phyloP scores from a whole-genome alignment of 2,797 vertebrate genomes.

The Agapornis canus region DNA sequence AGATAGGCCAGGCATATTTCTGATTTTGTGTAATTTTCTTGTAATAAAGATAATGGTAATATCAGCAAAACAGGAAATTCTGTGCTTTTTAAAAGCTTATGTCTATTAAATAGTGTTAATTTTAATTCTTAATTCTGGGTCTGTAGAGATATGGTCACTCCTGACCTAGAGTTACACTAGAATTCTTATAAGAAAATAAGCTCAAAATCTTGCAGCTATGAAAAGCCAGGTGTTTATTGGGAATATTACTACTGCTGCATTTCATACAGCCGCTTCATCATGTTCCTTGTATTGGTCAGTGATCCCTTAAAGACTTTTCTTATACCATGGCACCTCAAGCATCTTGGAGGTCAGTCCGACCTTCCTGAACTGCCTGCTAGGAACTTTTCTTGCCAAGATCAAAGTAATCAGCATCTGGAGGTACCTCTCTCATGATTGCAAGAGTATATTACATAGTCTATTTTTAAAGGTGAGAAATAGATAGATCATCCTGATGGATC shows the following conservation, averaged over 20 bases:
- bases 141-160: background rate
- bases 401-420: constrained; percentile 10
- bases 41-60: background rate
- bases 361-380: constrained; percentile 7
- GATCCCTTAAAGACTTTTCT: constrained; percentile 9
- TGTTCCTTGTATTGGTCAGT: background rate
- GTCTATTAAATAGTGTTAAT: background rate
- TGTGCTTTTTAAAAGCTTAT: background rate
- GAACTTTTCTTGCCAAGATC: constrained; percentile 36
- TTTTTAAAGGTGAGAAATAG: background rate
- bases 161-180: background rate
- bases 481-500: background rate
- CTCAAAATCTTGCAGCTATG: background rate
- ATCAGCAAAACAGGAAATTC: background rate
- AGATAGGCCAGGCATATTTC: background rate
- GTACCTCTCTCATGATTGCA: background rate
- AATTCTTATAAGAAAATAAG: background rate
- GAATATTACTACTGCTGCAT: background rate
- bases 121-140: background rate
- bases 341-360: background rate
- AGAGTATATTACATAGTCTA: background rate
- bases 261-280: constrained; percentile 4
- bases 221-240: background rate
- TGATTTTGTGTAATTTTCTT: background rate
- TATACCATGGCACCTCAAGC: background rate